phyloP scores from a whole-genome alignment of 1,140 invertebrate species.

The Drosophila ananassae region DNA sequence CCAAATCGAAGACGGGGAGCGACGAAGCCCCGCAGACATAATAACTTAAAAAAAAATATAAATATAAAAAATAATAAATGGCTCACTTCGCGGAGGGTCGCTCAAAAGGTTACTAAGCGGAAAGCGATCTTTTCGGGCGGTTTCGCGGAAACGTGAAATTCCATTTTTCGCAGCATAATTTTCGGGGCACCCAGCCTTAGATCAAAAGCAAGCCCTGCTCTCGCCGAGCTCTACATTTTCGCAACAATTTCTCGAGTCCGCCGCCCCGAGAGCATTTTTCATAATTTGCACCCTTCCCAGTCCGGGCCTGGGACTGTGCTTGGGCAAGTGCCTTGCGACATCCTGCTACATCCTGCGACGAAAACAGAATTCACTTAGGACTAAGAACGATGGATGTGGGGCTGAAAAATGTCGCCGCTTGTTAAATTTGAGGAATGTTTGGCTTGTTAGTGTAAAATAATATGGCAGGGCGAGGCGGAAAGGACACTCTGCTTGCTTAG shows the following conservation, averaged over 20 bases:
- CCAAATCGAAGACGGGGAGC: conserved; percentile 70
- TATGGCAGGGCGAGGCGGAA: conserved; percentile 32
- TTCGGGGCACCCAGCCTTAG: conserved; percentile 1
- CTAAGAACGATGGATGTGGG: conserved; percentile 44
- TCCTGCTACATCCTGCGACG: neutral
- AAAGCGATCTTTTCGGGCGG: conserved; percentile 25
- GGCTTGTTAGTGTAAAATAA: conserved; percentile 79
- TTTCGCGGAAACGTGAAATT: conserved; percentile 14
- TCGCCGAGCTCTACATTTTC: conserved; percentile 12
- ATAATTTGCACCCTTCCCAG: conserved; percentile 34
- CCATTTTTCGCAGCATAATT: conserved; percentile 12
- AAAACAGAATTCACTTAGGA: conserved; percentile 65
- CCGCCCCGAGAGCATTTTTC: conserved; percentile 32
- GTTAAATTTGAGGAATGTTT: conserved; percentile 65
- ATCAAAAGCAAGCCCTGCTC: conserved; percentile 16
- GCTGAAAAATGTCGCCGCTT: conserved; percentile 61
- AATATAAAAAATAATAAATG: neutral
- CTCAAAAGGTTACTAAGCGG: conserved; percentile 8
- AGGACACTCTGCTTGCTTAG: conserved; percentile 24
- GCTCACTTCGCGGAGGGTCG: neutral
- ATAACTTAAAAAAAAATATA: conserved; percentile 3
- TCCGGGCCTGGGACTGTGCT: neutral
- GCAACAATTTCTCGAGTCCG: conserved; percentile 22
- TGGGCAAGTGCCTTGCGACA: conserved; percentile 2
- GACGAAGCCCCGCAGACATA: conserved; percentile 54